Conservation (phyloP, 2,113 vertebrate species). For the Thryonomys swinderianus region DNA sequence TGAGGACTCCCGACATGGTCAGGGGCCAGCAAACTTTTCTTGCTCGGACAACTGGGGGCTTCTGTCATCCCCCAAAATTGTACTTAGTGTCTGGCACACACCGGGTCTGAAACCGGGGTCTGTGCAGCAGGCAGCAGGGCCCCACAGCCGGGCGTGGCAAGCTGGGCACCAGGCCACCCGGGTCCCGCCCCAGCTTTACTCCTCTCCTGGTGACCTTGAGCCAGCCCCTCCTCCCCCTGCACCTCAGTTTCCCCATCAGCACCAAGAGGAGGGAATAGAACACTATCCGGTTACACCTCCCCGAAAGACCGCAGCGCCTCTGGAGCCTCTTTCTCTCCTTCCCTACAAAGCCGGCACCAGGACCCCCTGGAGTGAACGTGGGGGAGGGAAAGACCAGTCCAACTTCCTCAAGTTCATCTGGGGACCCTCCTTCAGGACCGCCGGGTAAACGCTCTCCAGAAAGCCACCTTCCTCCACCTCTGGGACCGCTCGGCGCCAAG, state of each 20-base stretch:
- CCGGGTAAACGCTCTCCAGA: background rate
- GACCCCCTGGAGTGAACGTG: background rate
- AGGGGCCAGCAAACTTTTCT: slow-evolving; percentile 59
- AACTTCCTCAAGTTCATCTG: slow-evolving; percentile 74
- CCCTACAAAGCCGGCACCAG: background rate
- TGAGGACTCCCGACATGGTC: background rate
- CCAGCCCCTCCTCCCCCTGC: background rate
- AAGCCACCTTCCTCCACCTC: background rate
- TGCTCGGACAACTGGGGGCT: accelerated
- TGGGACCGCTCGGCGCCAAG: background rate
- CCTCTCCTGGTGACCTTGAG: slow-evolving; percentile 68
- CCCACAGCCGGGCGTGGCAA: background rate
- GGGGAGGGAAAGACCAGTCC: background rate
- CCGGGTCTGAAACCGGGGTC: background rate
- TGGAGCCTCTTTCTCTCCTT: background rate
- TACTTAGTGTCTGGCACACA: accelerated
- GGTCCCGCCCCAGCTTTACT: background rate
- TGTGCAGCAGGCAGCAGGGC: background rate
- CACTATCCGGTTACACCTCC: background rate
- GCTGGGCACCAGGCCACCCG: background rate
- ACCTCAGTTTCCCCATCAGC: slow-evolving; percentile 71
- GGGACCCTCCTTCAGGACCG: background rate
- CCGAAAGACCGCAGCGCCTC: background rate
- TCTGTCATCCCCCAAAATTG: background rate
- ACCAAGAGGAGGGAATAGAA: background rate